Percentiles rank a stretch among this genome's conserved stretches.
Evolutionary conservation across 1,140 invertebrate species (phyloP).

Genomic region (Drosophila ercepeae): DNA sequence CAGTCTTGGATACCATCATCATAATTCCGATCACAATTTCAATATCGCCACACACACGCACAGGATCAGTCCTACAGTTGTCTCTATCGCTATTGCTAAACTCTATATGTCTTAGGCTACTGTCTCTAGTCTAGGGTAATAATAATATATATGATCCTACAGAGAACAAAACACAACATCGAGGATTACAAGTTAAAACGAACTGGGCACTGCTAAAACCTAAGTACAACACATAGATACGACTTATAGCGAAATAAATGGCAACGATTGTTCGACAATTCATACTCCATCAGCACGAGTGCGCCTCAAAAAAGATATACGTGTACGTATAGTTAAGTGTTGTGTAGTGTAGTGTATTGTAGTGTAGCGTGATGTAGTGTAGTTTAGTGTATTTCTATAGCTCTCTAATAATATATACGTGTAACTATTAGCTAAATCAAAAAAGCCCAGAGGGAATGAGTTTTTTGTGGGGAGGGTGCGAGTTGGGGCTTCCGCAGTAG

Average conservation of each 20-base stretch:
- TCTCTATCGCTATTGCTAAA: conserved; percentile 13
- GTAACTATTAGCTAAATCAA: conserved; percentile 57
- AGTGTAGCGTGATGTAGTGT: neutral
- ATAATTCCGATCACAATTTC: conserved; percentile 50
- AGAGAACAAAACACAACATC: conserved; percentile 77
- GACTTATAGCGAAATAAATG: conserved; percentile 66
- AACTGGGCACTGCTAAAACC: conserved; percentile 62
- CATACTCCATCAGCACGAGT: conserved; percentile 63
- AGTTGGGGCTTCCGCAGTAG: conserved; percentile 60
- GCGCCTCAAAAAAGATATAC: conserved; percentile 57
- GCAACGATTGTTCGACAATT: conserved; percentile 83
- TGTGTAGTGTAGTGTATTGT: conserved; percentile 8
- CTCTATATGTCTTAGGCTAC: conserved; percentile 41
- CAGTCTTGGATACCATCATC: conserved; percentile 32
- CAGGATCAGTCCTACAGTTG: conserved; percentile 57
- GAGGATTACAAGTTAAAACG: conserved; percentile 61
- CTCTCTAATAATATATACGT: conserved; percentile 35
- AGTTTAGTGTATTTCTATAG: conserved; percentile 11
- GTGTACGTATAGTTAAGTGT: conserved; percentile 3
- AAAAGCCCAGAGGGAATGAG: conserved; percentile 15
- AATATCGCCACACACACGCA: conserved; percentile 54
- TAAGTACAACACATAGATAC: conserved; percentile 77
- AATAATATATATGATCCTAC: conserved; percentile 51
- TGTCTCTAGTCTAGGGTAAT: conserved; percentile 30
- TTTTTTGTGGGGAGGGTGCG: conserved; percentile 22